Conservation (phyloP, 2,797 vertebrate species). For the Sardinella longiceps region DNA sequence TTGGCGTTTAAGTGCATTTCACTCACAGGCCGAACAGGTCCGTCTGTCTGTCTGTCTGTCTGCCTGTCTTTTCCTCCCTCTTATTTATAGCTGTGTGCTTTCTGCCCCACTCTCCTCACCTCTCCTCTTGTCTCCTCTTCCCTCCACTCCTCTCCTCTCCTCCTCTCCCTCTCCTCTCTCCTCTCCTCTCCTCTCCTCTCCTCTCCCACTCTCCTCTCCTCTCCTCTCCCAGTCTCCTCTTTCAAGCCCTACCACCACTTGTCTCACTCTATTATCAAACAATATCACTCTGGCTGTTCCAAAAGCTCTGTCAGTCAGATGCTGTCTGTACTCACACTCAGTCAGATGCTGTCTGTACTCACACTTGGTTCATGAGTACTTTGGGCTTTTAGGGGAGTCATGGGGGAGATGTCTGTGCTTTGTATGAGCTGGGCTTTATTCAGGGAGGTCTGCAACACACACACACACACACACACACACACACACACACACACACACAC, state of each 20-base stretch:
- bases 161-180: background rate
- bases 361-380: constrained; percentile 18
- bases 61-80: background rate
- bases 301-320: constrained; percentile 5
- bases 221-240: background rate
- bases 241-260: background rate
- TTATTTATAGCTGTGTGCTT: background rate
- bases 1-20: too few species aligned
- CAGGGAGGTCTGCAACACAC: constrained; percentile 33
- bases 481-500: too few species aligned
- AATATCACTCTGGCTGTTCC: background rate
- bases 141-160: background rate
- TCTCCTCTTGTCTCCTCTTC: background rate
- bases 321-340: background rate
- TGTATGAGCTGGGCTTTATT: background rate
- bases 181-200: background rate
- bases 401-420: background rate
- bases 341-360: background rate
- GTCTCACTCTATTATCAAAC: background rate
- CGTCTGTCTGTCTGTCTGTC: too few species aligned
- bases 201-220: background rate
- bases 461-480: too few species aligned
- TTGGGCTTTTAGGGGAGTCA: background rate
- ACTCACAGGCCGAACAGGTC: too few species aligned
- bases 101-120: background rate